A percentile compares a stretch with the other conserved stretches of the same genome.
Evolutionary conservation across 2,888 invertebrate genomes (phyloP).

Genomic region (Dryomyza anilis): DNA sequence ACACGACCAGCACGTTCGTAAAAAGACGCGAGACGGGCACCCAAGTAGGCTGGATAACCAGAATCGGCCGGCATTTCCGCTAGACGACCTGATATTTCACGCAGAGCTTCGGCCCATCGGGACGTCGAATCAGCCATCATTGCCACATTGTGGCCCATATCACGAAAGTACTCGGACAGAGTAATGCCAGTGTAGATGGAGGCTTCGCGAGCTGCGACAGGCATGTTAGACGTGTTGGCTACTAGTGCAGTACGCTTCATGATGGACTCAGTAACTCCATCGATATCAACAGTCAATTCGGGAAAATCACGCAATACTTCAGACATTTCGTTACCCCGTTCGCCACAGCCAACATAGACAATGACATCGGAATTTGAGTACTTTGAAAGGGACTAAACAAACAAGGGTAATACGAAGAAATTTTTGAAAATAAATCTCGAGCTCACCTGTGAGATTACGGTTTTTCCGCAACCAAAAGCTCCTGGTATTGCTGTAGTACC

Average conservation of each 20-base stretch:
- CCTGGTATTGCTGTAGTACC: slow-evolving; percentile 99
- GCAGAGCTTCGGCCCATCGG: slow-evolving; percentile 99
- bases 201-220: slow-evolving; percentile 99
- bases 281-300: slow-evolving; percentile 94
- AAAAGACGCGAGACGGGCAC: slow-evolving; percentile 96
- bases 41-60: slow-evolving; percentile 98
- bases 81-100: slow-evolving; percentile 93
- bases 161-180: slow-evolving; percentile 96
- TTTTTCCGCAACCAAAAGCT: slow-evolving; percentile 98
- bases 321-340: slow-evolving; percentile 99
- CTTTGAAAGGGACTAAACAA: slow-evolving; percentile 92
- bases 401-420: slow-evolving; percentile 68
- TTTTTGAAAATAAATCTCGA: background rate
- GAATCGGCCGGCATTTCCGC: slow-evolving; percentile 99
- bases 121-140: slow-evolving; percentile 99
- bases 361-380: slow-evolving; percentile 99
- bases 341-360: slow-evolving; percentile 98
- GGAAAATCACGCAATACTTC: slow-evolving; percentile 99
- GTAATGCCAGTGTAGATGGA: slow-evolving; percentile 99
- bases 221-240: slow-evolving; percentile 99
- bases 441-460: slow-evolving; percentile 66
- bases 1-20: slow-evolving; percentile 99
- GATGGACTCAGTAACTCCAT: slow-evolving; percentile 94
- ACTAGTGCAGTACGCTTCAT: slow-evolving; percentile 99
- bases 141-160: slow-evolving; percentile 99